Evolutionary conservation across 2,888 invertebrate genomes (phyloP).

Genomic region (Heliconius charithonia): DNA sequence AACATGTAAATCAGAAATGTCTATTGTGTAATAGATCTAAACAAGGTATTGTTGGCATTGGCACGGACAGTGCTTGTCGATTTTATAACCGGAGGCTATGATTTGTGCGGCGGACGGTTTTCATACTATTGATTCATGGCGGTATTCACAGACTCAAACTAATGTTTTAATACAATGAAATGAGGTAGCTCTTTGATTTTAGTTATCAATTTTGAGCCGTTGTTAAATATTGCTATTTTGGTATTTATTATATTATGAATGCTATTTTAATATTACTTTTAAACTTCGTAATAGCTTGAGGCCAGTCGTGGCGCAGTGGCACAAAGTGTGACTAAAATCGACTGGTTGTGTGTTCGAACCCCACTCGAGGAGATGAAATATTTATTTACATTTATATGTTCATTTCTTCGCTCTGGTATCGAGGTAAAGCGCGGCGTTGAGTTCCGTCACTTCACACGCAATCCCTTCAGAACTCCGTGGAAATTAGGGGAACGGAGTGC

Average conservation of each 20-base stretch:
- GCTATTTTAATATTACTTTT: neutral
- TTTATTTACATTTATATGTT: too few relatives aligned
- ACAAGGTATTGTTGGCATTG: conserved; percentile 31
- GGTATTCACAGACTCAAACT: conserved; percentile 36
- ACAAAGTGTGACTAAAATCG: too few relatives aligned
- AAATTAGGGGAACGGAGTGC: too few relatives aligned
- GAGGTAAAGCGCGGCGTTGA: too few relatives aligned
- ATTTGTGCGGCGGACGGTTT: conserved; percentile 37
- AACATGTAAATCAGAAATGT: conserved; percentile 10
- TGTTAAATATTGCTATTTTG: neutral
- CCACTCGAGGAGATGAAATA: too few relatives aligned
- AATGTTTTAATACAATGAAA: conserved; percentile 30
- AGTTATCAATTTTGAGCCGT: neutral
- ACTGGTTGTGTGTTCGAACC: too few relatives aligned
- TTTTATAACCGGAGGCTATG: conserved; percentile 34
- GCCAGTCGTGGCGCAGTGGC: too few relatives aligned
- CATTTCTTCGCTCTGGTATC: too few relatives aligned
- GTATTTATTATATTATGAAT: neutral
- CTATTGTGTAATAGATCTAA: conserved; percentile 10
- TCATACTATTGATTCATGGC: conserved; percentile 37
- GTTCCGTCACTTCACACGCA: too few relatives aligned
- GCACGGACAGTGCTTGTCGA: conserved; percentile 36
- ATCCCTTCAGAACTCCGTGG: too few relatives aligned
- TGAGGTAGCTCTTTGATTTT: neutral
- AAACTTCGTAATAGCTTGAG: neutral